A percentile compares a stretch with the other conserved stretches of the same genome.
Conservation (phyloP, 2,113 vertebrate species). For the Megalops atlanticus region DNA sequence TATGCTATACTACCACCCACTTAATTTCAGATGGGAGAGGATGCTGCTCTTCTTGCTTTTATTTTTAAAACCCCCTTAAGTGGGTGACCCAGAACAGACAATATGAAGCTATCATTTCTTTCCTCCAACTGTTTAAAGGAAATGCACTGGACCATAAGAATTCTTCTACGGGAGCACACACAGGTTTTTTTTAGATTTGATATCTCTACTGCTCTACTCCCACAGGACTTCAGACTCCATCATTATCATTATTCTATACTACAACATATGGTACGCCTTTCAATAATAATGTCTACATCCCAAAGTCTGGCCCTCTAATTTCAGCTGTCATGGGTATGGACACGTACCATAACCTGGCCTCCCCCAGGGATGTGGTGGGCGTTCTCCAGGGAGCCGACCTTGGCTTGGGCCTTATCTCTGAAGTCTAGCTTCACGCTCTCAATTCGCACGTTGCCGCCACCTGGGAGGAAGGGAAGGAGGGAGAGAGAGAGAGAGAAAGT, state of each 20-base stretch:
- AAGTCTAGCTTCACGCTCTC: constrained; percentile 97
- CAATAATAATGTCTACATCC: background rate
- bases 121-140: no score
- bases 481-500: background rate
- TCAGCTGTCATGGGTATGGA: background rate
- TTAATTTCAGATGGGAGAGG: no score
- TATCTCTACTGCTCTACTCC: background rate
- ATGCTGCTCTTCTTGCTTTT: no score
- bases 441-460: constrained; percentile 92
- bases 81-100: no score
- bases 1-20: no score
- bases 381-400: constrained; percentile 94
- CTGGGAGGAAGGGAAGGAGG: constrained; percentile 54
- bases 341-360: constrained; percentile 83
- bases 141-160: no score
- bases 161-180: no score
- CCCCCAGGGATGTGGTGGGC: constrained; percentile 89
- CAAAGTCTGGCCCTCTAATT: background rate
- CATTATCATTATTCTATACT: background rate
- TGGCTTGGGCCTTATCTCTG: constrained; percentile 98
- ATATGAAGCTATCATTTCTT: no score
- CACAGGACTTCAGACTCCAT: background rate
- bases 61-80: no score
- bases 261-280: background rate
- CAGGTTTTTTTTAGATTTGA: no score